Percentiles rank a stretch among this genome's conserved stretches.
Evolutionary conservation across 2,888 invertebrate species (phyloP).

Genomic region (Clitarchus hookeri): DNA sequence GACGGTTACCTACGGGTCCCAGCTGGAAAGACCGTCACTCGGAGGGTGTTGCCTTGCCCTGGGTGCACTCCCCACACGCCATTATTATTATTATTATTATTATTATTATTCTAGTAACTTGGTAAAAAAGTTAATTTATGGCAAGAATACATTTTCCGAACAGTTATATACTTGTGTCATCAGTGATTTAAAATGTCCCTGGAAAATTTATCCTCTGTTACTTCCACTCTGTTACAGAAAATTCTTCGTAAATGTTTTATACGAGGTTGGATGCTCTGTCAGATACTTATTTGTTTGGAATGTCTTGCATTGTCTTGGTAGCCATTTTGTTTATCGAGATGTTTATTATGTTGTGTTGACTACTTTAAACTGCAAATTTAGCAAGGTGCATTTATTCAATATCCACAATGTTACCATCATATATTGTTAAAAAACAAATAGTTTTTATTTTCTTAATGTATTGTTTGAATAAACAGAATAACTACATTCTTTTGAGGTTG

Average conservation of each 20-base stretch:
- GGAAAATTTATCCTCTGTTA: neutral
- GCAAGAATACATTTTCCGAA: neutral
- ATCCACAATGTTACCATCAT: neutral
- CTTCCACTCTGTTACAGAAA: neutral
- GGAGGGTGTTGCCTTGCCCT: too few species aligned
- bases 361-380: neutral
- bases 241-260: neutral
- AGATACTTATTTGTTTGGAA: neutral
- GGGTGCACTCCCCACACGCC: too few species aligned
- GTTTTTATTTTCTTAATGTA: neutral
- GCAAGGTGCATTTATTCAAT: neutral
- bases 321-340: neutral
- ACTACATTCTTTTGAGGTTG: neutral
- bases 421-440: neutral
- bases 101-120: neutral
- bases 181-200: neutral
- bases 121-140: neutral
- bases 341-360: neutral
- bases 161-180: neutral
- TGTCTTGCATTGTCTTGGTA: neutral
- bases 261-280: neutral
- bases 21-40: too few species aligned
- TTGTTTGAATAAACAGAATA: neutral
- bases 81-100: too few species aligned
- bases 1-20: too few species aligned